A percentile compares a stretch with the other conserved stretches of the same genome.
Conservation (phyloP, 2,113 vertebrate genomes). For the Cyanoramphus novaezelandiae region DNA sequence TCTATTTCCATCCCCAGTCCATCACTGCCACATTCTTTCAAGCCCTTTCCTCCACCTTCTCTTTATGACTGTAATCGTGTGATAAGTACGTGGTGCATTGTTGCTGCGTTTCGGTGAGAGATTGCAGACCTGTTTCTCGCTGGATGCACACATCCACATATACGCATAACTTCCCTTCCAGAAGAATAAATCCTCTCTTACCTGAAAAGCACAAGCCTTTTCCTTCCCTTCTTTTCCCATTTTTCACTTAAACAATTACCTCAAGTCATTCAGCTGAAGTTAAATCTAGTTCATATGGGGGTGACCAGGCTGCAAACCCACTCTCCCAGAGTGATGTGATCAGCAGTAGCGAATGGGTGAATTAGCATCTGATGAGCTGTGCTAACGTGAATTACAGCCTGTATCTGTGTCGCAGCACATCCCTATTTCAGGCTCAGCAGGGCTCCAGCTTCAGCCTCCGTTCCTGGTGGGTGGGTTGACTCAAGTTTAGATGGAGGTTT, state of each 20-base stretch:
- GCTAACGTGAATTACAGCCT: neutral
- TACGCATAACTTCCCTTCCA: neutral
- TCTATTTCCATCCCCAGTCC: neutral
- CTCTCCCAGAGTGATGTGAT: neutral
- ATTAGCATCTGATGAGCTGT: neutral
- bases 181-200: neutral
- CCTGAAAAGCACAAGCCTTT: neutral
- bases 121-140: neutral
- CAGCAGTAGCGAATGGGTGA: neutral
- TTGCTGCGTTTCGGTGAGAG: neutral
- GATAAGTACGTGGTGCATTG: fast-evolving
- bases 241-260: neutral
- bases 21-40: neutral
- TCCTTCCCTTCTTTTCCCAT: neutral
- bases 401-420: neutral
- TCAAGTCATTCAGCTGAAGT: neutral
- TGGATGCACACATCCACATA: neutral
- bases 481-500: neutral
- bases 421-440: neutral
- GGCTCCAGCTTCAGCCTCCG: neutral
- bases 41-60: neutral
- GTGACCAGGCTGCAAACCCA: neutral
- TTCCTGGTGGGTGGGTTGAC: neutral
- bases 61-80: fast-evolving
- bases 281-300: neutral